phyloP scores from a whole-genome alignment of 92 coral and sea anemone species.

The Blastomussa wellsi region DNA sequence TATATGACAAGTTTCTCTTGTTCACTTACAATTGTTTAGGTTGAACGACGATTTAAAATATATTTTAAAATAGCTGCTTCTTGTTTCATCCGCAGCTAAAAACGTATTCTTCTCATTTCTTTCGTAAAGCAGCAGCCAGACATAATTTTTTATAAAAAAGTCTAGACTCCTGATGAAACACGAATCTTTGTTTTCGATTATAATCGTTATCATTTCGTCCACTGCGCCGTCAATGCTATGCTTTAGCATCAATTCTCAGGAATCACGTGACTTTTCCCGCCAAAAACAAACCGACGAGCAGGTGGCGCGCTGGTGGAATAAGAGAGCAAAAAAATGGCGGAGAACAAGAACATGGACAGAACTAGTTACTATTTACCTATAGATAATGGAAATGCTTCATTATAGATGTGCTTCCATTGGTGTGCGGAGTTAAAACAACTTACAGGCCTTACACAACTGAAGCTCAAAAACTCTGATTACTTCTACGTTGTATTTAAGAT shows the following conservation, averaged over 20 bases:
- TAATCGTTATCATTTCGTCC: background rate
- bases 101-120: too few relatives aligned
- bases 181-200: too few relatives aligned
- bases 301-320: constrained; percentile 41
- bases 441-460: background rate
- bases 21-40: background rate
- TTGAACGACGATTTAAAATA: too few relatives aligned
- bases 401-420: background rate
- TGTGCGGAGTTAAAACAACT: background rate
- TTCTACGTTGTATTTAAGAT: background rate
- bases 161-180: too few relatives aligned
- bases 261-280: constrained; percentile 24
- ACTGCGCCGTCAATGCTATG: background rate
- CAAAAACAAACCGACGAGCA: constrained; percentile 16
- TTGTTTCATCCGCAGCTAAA: too few relatives aligned
- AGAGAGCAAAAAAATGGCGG: constrained; percentile 19
- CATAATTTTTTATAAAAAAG: too few relatives aligned
- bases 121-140: too few relatives aligned
- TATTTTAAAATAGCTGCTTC: too few relatives aligned
- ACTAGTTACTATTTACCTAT: background rate
- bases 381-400: background rate
- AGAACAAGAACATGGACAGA: background rate
- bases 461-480: background rate
- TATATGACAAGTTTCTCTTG: background rate
- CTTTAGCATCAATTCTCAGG: background rate